A percentile compares a stretch with the other conserved stretches of the same genome.
Conservation (phyloP, 30 jellyfish, hydroid and myxozoan species). For the Hydra vulgaris region DNA sequence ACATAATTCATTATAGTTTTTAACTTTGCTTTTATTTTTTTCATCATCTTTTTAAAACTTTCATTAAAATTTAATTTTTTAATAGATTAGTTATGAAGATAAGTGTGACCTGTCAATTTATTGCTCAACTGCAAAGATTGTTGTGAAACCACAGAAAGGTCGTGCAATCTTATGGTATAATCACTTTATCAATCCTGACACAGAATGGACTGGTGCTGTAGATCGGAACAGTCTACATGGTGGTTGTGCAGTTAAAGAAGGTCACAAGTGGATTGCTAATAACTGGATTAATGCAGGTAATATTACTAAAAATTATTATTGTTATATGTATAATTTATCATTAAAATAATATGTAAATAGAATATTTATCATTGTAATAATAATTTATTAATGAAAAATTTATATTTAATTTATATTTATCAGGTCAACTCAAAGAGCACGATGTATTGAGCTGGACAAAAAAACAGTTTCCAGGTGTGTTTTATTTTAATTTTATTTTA, state of each 20-base stretch:
- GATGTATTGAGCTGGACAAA: slow-evolving; percentile 29
- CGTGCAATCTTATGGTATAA: slow-evolving; percentile 38
- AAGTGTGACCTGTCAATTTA: slow-evolving; percentile 26
- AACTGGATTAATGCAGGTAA: slow-evolving; percentile 38
- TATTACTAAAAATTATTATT: background rate
- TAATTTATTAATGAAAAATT: no score
- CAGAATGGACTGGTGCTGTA: slow-evolving; percentile 38
- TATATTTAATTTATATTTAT: background rate
- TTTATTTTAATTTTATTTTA: background rate
- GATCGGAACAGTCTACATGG: slow-evolving; percentile 41
- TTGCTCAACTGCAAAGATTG: slow-evolving; percentile 11
- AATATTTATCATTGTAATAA: no score
- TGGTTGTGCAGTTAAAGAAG: slow-evolving; percentile 34
- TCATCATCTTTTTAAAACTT: no score
- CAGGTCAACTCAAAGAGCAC: slow-evolving; percentile 30
- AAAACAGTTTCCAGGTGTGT: background rate
- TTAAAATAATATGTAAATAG: no score
- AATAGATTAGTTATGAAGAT: slow-evolving; percentile 15
- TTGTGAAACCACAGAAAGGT: slow-evolving; percentile 27
- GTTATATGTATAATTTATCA: background rate
- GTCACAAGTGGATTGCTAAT: slow-evolving; percentile 33
- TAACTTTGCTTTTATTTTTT: no score
- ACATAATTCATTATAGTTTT: no score
- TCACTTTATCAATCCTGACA: slow-evolving; percentile 22
- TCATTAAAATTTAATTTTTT: no score